Percentiles rank a stretch among this genome's conserved stretches.
Conservation (phyloP, 2,113 vertebrate species). For the Prietella phreatophila region DNA sequence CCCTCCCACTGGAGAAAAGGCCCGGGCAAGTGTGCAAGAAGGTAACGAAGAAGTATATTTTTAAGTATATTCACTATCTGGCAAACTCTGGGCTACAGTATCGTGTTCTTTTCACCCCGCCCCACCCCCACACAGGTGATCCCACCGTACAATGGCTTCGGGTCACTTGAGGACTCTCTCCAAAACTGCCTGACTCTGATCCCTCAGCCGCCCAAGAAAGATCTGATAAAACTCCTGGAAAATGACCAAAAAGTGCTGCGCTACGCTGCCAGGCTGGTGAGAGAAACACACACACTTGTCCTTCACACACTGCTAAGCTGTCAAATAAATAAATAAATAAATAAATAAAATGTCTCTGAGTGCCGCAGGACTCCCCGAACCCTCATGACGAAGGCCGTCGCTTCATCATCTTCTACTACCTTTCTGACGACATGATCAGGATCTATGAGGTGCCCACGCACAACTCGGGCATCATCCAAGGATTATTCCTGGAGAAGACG, state of each 20-base stretch:
- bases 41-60: slow-evolving; percentile 46
- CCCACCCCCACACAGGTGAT: slow-evolving; percentile 69
- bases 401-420: slow-evolving; percentile 86
- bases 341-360: neutral
- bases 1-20: slow-evolving; percentile 66
- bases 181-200: slow-evolving; percentile 87
- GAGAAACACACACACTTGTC: slow-evolving; percentile 39
- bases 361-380: slow-evolving; percentile 80
- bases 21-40: slow-evolving; percentile 37
- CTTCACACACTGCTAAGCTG: neutral
- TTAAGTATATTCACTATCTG: neutral
- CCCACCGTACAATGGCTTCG: slow-evolving; percentile 92
- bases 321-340: neutral
- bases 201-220: slow-evolving; percentile 80
- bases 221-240: slow-evolving; percentile 82
- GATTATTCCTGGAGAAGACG: slow-evolving; percentile 81
- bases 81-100: neutral
- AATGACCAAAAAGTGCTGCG: slow-evolving; percentile 82
- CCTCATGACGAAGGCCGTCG: slow-evolving; percentile 74
- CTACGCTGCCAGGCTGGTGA: slow-evolving; percentile 81
- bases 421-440: slow-evolving; percentile 82
- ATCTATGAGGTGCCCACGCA: slow-evolving; percentile 81
- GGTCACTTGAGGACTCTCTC: slow-evolving; percentile 84
- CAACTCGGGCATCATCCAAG: slow-evolving; percentile 86
- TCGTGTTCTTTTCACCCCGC: neutral